Evolutionary conservation across 2,113 vertebrate species (phyloP).

Genomic region (Cryptotis parvus): DNA sequence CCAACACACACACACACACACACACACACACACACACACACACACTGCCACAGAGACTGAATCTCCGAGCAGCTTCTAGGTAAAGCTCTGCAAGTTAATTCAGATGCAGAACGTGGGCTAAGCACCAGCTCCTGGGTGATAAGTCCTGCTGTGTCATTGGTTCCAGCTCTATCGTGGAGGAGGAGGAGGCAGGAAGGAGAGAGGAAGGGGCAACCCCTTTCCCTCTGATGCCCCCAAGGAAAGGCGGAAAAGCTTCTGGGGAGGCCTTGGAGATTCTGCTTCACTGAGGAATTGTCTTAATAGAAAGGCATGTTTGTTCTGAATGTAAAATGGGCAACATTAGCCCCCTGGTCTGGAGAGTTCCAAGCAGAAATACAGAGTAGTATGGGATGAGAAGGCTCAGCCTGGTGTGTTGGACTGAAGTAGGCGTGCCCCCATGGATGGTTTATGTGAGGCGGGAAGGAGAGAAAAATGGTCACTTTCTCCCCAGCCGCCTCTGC

Average conservation of each 20-base stretch:
- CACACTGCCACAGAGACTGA: no score
- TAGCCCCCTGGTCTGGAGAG: not conserved
- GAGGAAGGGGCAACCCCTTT: not conserved
- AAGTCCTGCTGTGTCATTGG: constrained; percentile 11
- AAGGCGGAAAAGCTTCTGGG: not conserved
- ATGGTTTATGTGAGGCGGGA: no score
- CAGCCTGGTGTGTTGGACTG: not conserved
- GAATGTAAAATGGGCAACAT: constrained; percentile 57
- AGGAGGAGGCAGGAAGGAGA: not conserved
- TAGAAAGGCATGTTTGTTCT: constrained; percentile 53
- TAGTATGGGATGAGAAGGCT: not conserved
- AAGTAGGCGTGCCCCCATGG: no score
- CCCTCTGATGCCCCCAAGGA: constrained; percentile 11
- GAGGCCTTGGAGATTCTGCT: constrained; percentile 58
- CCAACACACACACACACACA: no score
- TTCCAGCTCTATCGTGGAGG: constrained; percentile 31
- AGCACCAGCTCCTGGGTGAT: not conserved
- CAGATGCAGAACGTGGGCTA: not conserved
- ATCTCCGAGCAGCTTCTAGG: not conserved
- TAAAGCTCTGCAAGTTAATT: not conserved
- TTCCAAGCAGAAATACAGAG: constrained; percentile 16
- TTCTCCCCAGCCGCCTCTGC: no score
- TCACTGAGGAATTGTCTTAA: constrained; percentile 50
- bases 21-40: no score
- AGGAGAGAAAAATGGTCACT: no score